Evolutionary conservation across 2,113 vertebrate species (phyloP).

Genomic region (Neofelis nebulosa): DNA sequence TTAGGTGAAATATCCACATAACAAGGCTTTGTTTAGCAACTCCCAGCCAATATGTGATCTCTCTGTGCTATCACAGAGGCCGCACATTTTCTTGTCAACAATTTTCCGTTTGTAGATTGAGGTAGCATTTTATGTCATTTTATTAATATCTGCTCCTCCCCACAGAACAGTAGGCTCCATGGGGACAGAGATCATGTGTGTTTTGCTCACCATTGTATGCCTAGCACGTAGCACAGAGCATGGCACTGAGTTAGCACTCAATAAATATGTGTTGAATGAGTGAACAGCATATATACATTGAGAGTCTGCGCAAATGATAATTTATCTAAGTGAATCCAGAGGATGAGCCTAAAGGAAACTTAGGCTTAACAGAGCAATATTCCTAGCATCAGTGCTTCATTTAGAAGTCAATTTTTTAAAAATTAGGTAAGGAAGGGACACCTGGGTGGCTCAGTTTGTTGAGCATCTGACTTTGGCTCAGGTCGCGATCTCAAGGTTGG

Average conservation of each 20-base stretch:
- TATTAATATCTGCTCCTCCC: neutral
- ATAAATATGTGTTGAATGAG: neutral
- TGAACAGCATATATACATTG: neutral
- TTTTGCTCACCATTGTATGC: neutral
- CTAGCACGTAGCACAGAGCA: neutral
- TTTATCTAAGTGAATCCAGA: neutral
- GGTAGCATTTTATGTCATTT: constrained; percentile 17
- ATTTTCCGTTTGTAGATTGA: neutral
- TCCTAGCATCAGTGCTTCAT: neutral
- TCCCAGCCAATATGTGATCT: neutral
- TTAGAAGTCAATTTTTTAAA: neutral
- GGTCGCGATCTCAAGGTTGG: too few species aligned
- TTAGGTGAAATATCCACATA: constrained; percentile 26
- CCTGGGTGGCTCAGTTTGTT: too few species aligned
- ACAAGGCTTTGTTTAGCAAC: neutral
- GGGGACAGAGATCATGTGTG: neutral
- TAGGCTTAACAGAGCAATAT: neutral
- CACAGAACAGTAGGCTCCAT: neutral
- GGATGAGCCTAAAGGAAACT: neutral
- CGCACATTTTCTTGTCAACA: neutral
- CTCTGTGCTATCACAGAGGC: neutral
- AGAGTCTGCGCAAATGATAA: neutral
- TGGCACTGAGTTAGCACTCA: neutral
- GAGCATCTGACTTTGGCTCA: too few species aligned
- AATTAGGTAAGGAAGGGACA: neutral